These are phyloP conservation scores for Zaprionus nigranus DNA, from an alignment of 1,140 invertebrate species.

Conservation along the genomic window DNA sequence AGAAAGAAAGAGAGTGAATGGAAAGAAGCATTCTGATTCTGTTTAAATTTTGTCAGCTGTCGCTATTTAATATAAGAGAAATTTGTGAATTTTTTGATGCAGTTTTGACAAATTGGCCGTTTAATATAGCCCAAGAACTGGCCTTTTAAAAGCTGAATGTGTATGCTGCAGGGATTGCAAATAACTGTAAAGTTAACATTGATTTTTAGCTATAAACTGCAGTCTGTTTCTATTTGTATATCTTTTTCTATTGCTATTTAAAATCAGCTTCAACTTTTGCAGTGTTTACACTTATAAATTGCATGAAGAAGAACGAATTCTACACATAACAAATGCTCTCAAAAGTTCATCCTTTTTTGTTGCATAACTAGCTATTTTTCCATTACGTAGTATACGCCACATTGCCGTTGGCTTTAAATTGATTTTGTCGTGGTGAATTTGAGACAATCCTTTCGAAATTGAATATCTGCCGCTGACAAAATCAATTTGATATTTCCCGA, in stretches of 20 bases:
- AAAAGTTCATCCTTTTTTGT: not conserved
- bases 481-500: conserved; percentile 41
- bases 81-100: not conserved
- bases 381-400: conserved; percentile 69
- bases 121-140: not conserved
- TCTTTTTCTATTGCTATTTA: not conserved
- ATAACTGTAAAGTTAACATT: accelerated
- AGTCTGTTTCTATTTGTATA: too few species aligned
- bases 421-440: not conserved
- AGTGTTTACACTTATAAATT: too few species aligned
- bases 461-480: conserved; percentile 24
- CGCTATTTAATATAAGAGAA: conserved; percentile 23
- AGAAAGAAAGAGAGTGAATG: not conserved
- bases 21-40: not conserved
- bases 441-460: conserved; percentile 55
- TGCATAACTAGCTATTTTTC: not conserved
- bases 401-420: conserved; percentile 7
- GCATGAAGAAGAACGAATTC: not conserved
- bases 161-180: not conserved
- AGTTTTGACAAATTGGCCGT: not conserved
- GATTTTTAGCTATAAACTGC: not conserved
- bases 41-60: conserved; percentile 24
- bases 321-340: not conserved
- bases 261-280: not conserved
- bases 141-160: not conserved